Conservation (phyloP, 2,113 vertebrate species). For the Phocoena phocoena region DNA sequence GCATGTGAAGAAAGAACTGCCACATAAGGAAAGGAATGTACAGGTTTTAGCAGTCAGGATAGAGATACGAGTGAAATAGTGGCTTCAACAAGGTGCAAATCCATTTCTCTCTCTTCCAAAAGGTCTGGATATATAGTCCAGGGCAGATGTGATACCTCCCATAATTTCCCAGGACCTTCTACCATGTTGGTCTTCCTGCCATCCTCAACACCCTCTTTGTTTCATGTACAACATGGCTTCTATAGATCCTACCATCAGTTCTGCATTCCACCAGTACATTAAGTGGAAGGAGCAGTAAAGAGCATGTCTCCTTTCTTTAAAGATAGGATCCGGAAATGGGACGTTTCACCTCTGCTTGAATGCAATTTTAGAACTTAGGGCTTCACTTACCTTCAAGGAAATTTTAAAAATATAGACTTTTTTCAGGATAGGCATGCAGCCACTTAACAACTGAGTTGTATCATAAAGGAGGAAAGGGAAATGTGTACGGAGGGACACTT, state of each 20-base stretch:
- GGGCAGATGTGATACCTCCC: too few relatives aligned
- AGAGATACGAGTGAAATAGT: background rate
- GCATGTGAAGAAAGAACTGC: background rate
- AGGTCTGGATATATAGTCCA: accelerated
- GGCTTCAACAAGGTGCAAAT: background rate
- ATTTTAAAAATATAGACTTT: background rate
- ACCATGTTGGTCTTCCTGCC: background rate
- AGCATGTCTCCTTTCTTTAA: background rate
- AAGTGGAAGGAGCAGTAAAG: background rate
- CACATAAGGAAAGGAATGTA: background rate
- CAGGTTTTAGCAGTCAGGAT: background rate
- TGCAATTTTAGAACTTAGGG: accelerated
- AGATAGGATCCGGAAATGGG: background rate
- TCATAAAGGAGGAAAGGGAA: background rate
- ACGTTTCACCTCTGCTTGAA: background rate
- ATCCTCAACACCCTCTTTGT: background rate
- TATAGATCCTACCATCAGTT: accelerated
- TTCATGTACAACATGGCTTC: accelerated
- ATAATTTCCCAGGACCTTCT: background rate
- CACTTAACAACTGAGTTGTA: background rate
- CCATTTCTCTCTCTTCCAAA: background rate
- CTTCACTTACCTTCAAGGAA: background rate
- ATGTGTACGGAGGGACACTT: background rate
- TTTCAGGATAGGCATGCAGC: background rate
- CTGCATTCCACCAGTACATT: background rate